phyloP scores from a whole-genome alignment of 2,113 vertebrate genomes.

The Pao palembangensis region DNA sequence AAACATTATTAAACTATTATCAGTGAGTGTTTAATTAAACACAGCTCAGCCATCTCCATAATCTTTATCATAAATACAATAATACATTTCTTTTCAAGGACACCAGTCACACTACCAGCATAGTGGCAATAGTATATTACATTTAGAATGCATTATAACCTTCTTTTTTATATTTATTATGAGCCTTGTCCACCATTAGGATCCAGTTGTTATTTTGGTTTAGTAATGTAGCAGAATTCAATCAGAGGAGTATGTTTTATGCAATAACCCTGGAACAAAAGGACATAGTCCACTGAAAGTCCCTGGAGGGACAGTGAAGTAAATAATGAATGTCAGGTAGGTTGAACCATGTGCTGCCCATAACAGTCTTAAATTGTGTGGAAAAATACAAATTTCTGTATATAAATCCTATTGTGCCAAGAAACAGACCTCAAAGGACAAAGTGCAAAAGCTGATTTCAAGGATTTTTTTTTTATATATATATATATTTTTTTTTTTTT shows the following conservation, averaged over 20 bases:
- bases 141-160: background rate
- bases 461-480: too few relatives aligned
- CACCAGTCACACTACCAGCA: conserved; percentile 16
- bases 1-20: background rate
- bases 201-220: background rate
- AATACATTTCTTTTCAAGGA: background rate
- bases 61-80: background rate
- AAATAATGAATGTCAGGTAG: conserved; percentile 57
- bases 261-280: conserved; percentile 23
- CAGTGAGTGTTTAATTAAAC: background rate
- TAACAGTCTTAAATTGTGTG: background rate
- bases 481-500: too few relatives aligned
- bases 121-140: conserved; percentile 3
- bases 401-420: too few relatives aligned
- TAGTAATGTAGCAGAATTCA: background rate
- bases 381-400: too few relatives aligned
- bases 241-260: background rate
- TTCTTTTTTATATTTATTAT: background rate
- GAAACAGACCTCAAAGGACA: too few relatives aligned
- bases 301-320: conserved; percentile 41
- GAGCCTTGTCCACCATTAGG: background rate
- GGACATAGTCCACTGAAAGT: conserved; percentile 37
- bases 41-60: background rate
- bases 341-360: conserved; percentile 15
- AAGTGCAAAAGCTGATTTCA: too few relatives aligned